A percentile compares a stretch with the other conserved stretches of the same genome.
These are phyloP conservation scores for Creontiades dilutus DNA, from an alignment of 2,888 invertebrate genomes.

Conservation along the genomic window DNA sequence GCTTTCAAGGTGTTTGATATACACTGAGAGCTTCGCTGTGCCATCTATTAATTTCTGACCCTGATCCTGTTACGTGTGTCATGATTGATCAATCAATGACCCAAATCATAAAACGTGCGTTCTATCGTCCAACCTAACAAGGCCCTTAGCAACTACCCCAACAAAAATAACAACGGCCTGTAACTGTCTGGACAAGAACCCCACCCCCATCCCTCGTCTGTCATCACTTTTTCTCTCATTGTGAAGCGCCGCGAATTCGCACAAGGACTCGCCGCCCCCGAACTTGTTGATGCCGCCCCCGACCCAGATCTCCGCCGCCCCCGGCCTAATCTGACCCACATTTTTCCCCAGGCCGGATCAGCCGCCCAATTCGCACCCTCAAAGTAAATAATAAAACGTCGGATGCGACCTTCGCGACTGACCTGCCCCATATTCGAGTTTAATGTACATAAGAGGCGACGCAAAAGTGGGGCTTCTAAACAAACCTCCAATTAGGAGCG, in stretches of 20 bases:
- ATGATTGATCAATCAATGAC: too few relatives aligned
- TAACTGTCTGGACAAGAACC: not conserved
- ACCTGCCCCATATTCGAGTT: not conserved
- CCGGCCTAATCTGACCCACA: conserved; percentile 4
- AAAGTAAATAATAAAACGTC: conserved; percentile 18
- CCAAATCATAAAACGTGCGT: too few relatives aligned
- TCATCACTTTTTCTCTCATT: not conserved
- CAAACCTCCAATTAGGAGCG: not conserved
- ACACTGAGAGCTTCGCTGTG: too few relatives aligned
- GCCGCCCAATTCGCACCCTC: not conserved
- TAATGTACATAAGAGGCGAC: not conserved
- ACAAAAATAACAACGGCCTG: too few relatives aligned
- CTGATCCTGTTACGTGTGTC: too few relatives aligned
- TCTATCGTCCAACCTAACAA: too few relatives aligned
- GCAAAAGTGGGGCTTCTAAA: not conserved
- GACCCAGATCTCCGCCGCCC: not conserved
- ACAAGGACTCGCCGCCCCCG: conserved; percentile 24
- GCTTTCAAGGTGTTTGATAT: too few relatives aligned
- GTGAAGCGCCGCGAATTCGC: not conserved
- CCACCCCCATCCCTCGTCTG: not conserved
- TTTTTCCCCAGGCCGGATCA: not conserved
- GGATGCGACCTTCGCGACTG: not conserved
- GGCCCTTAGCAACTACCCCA: too few relatives aligned
- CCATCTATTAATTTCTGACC: too few relatives aligned
- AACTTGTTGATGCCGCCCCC: conserved; percentile 59